Evolutionary conservation across 2,113 vertebrate genomes (phyloP), one percentile per base, ranked within the genome.

Genomic region (Anser cygnoides): DNA sequence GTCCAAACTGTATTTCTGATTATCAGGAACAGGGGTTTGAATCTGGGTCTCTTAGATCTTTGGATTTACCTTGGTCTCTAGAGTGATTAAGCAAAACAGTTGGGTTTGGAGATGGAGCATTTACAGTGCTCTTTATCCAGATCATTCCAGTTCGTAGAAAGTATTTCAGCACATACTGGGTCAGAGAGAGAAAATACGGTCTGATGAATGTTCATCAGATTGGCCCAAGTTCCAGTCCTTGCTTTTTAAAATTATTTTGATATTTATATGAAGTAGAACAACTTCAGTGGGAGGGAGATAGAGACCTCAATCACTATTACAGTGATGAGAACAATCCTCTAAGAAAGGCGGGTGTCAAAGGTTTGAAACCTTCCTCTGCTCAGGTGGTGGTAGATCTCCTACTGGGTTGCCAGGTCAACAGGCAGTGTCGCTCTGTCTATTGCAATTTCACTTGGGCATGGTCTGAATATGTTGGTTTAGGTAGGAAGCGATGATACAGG

Each of bases 361-460:
- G 17, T 61, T 65, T 76, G 54, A 79, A 49, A 10, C 7, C 7
- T 10, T 74, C 8, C 14, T 92, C 35, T 82, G 11, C 33, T 2
- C 0, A 2, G 9, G 8, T 1, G 0, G 3, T 23, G 14, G 11
- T 54, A 23, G 20, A 57, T 88, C 52, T 82, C 52, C 62, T 29
- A 11, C 6, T 54, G 35, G 35, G 43, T 43, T 67, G 23, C 66
- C 16, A 43, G 66, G 43, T 65, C 62, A 41, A 20, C 26, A 23
- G 62, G 26, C 35, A 72, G 70, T 35, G 15, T 72, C 49, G 29
- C 35, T 72, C 35, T n/a, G 66, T 68, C 9, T 22, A n/a, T 46
- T 46, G 43, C 14, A 16, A 5, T 46, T 37, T 71, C 35, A 37
- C 6, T 20, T 54, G 35, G 35, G 26, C 9, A 11, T 39, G 70